Evolutionary conservation across 2,888 invertebrate species (phyloP).

Genomic region (Trilocha varians): DNA sequence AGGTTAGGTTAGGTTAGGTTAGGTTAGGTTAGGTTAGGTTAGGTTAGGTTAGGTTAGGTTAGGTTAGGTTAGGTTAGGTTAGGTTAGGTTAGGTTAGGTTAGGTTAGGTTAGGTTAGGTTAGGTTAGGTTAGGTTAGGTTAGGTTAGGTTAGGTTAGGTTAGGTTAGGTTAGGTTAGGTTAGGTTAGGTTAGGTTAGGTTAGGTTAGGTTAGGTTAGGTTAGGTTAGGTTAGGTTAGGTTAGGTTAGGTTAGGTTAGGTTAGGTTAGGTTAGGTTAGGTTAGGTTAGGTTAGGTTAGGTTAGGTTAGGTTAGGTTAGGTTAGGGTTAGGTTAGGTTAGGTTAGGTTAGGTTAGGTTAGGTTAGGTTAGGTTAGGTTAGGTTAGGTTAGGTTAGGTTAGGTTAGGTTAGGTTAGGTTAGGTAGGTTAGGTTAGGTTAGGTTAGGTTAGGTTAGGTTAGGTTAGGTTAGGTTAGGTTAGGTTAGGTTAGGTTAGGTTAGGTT

Average conservation of each 20-base stretch:
- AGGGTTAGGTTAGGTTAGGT: too few relatives aligned
- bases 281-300: slow-evolving; percentile 15
- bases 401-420: slow-evolving; percentile 16
- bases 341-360: too few relatives aligned
- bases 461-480: slow-evolving; percentile 20
- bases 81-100: slow-evolving; percentile 17
- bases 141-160: slow-evolving; percentile 14
- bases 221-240: slow-evolving; percentile 16
- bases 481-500: slow-evolving; percentile 15
- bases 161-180: slow-evolving; percentile 17
- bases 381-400: slow-evolving; percentile 16
- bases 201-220: slow-evolving; percentile 15
- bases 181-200: too few relatives aligned
- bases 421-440: slow-evolving; percentile 16
- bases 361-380: too few relatives aligned
- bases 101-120: slow-evolving; percentile 17
- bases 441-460: slow-evolving; percentile 14
- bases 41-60: too few relatives aligned
- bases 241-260: too few relatives aligned
- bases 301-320: slow-evolving; percentile 13
- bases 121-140: slow-evolving; percentile 16
- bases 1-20: slow-evolving; percentile 16
- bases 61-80: too few relatives aligned
- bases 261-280: too few relatives aligned
- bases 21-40: slow-evolving; percentile 16